phyloP scores from a whole-genome alignment of 2,113 vertebrate species.

The Diglossa brunneiventris region DNA sequence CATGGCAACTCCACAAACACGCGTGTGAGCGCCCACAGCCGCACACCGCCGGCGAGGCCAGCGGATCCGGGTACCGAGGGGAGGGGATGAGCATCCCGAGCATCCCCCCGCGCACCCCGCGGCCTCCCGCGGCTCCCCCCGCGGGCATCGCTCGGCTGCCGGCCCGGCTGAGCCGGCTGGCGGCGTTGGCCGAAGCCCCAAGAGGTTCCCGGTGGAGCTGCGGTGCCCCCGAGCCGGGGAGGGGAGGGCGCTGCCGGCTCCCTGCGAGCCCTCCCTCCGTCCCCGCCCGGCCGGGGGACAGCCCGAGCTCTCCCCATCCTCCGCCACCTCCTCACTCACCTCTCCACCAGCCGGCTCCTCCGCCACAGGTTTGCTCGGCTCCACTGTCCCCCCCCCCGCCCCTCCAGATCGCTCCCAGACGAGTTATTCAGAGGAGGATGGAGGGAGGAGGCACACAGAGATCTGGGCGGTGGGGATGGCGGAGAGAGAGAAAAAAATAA shows the following conservation, averaged over 20 bases:
- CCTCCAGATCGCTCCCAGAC: not conserved
- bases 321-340: not conserved
- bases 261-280: not conserved
- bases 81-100: not conserved
- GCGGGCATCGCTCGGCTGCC: not conserved
- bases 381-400: not conserved
- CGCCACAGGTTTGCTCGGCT: slow-evolving; percentile 26
- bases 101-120: not conserved
- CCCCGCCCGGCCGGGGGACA: not conserved
- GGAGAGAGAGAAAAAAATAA: not conserved
- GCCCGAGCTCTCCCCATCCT: not conserved
- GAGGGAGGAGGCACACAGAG: not conserved
- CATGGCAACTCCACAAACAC: slow-evolving; percentile 40
- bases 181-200: no score
- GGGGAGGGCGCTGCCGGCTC: not conserved
- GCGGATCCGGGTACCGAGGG: not conserved
- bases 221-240: not conserved
- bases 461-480: slow-evolving; percentile 34
- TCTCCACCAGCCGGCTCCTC: slow-evolving; percentile 23
- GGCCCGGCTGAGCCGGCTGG: not conserved
- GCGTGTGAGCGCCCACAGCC: not conserved
- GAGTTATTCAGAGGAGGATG: not conserved
- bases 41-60: not conserved
- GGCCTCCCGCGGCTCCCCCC: not conserved
- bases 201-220: not conserved